A percentile compares a stretch with the other conserved stretches of the same genome.
Evolutionary conservation across 2,797 vertebrate genomes (phyloP).

Genomic region (Characodon lateralis): DNA sequence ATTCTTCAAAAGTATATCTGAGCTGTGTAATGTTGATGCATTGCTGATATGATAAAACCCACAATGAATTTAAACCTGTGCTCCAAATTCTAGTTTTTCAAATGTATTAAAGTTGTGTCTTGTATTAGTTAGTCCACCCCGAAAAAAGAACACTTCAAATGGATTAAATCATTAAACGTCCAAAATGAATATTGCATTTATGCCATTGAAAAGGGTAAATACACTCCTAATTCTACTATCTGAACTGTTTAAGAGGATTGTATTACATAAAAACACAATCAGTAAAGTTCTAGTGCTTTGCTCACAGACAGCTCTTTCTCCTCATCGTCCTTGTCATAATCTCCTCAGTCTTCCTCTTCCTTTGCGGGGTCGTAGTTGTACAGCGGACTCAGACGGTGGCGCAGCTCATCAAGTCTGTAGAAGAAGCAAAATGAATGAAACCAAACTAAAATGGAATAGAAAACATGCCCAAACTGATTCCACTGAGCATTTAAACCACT

Average conservation of each 20-base stretch:
- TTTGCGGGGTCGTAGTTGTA: slow-evolving; percentile 67
- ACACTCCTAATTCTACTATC: not conserved
- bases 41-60: not conserved
- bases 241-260: not conserved
- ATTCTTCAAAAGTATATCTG: not conserved
- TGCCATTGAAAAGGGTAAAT: not conserved
- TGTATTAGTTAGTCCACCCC: not conserved
- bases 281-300: not conserved
- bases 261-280: not conserved
- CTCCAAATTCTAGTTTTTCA: not conserved
- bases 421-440: not conserved
- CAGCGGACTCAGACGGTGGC: slow-evolving; percentile 67
- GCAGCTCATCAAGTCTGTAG: slow-evolving; percentile 58
- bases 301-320: slow-evolving; percentile 54
- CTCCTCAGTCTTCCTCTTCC: slow-evolving; percentile 40
- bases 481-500: not conserved
- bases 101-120: not conserved
- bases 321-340: slow-evolving; percentile 5
- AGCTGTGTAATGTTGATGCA: not conserved
- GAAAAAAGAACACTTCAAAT: not conserved
- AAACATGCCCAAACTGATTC: not conserved
- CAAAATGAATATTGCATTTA: not conserved
- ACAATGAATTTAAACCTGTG: not conserved
- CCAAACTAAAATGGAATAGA: not conserved
- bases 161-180: not conserved